phyloP scores from a whole-genome alignment of 2,888 invertebrate genomes.

The Chalcis sispes region DNA sequence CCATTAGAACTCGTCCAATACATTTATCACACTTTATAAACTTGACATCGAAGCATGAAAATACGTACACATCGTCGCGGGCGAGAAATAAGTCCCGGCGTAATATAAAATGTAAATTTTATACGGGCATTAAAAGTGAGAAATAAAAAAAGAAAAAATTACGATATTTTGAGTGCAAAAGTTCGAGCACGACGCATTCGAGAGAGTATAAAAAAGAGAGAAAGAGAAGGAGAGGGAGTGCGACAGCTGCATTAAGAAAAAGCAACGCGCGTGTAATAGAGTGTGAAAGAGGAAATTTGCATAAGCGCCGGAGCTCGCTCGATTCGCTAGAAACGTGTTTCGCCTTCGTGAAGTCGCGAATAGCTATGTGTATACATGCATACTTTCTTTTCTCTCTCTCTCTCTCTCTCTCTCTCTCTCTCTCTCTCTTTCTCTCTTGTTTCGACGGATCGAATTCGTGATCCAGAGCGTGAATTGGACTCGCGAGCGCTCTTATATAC shows the following conservation, averaged over 20 bases:
- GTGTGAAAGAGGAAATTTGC: constrained; percentile 38
- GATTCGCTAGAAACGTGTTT: not conserved
- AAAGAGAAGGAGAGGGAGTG: constrained; percentile 13
- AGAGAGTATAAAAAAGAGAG: not conserved
- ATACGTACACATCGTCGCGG: too few relatives aligned
- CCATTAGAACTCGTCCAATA: too few relatives aligned
- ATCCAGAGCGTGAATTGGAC: constrained; percentile 44
- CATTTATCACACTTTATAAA: too few relatives aligned
- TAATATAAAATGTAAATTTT: constrained; percentile 16
- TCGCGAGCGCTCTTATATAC: not conserved
- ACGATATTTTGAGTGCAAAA: not conserved
- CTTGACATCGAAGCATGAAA: too few relatives aligned
- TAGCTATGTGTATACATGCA: too few relatives aligned
- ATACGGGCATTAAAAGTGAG: constrained; percentile 28
- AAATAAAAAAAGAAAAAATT: too few relatives aligned
- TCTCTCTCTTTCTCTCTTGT: constrained; percentile 20
- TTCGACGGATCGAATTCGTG: constrained; percentile 39
- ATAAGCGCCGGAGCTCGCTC: constrained; percentile 33
- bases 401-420: constrained; percentile 11
- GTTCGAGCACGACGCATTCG: not conserved
- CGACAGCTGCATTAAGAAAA: constrained; percentile 25
- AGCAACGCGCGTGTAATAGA: constrained; percentile 6
- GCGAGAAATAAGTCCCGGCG: too few relatives aligned
- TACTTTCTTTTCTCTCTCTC: too few relatives aligned
- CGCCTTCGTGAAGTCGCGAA: too few relatives aligned